Base-by-base conservation (phyloP, 2,797 vertebrate species). In the Schizopygopsis pylzovi region DNA sequence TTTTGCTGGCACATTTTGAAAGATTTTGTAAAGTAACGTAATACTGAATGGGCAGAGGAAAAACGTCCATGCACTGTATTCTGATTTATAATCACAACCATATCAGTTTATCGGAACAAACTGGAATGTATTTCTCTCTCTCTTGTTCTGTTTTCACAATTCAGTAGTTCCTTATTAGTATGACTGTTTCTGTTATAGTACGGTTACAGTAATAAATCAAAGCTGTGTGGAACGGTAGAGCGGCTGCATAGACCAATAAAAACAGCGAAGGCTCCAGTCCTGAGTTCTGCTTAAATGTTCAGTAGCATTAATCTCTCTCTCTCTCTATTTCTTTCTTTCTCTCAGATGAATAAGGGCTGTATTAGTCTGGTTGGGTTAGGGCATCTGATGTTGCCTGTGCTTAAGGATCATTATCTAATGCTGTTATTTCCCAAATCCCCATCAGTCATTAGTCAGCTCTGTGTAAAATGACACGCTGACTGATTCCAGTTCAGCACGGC, bases 381-480 rank as follows among this genome's bases (percentile, higher is more conserved):
- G 76, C 37, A 83, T 80, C 12, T 85, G 84, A 49, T 85, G 76
- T 84, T 15, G 73, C n/a, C 65, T 86, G 52, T 85, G 88, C 87
- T 77, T 91, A 89, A 92, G n/a, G 84, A 83, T 72, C 87, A 67
- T 70, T 87, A 87, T 90, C 87, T 89, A 56, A 1, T 49, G 71
- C 59, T 79, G 80, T 18, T 88, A 83, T 87, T 73, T 28, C 41
- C 54, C 76, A 85, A 68, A 86, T 72, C 82, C 76, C 82, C 77
- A 85, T 82, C 33, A 87, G 63, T 90, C 89, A 87, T 88, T 71
- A 89, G 79, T 83, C 86, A 49, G 76, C 88, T 91, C 88, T 89
- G 65, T 82, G 77, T 81, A 67, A 88, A 77, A 77, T 22, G 28
- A 45, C 68, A 63, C 54, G 39, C 41, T 61, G 59, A 22, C 63